A percentile compares a stretch with the other conserved stretches of the same genome.
phyloP scores from a whole-genome alignment of 2,888 invertebrate species.

The Thyatira batis region DNA sequence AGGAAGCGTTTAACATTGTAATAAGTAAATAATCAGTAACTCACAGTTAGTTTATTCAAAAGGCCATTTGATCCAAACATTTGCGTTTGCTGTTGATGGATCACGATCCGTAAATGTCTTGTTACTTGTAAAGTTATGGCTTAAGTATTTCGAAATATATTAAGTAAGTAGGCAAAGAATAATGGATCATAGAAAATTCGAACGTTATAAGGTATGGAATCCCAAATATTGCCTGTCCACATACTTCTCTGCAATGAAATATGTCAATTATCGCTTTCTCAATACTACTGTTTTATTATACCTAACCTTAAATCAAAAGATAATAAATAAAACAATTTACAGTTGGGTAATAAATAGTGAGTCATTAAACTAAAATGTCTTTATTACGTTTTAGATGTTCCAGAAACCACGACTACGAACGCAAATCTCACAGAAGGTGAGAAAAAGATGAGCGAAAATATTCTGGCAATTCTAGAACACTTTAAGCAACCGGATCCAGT shows the following conservation, averaged over 20 bases:
- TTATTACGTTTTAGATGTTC: constrained; percentile 25
- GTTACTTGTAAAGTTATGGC: no score
- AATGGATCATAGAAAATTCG: no score
- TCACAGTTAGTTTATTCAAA: background rate
- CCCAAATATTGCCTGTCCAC: no score
- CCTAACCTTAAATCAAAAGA: no score
- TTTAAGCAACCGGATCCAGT: constrained; percentile 91
- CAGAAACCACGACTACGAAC: constrained; percentile 29
- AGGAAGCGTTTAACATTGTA: background rate
- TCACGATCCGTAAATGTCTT: background rate
- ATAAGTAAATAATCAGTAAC: background rate
- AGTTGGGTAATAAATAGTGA: no score
- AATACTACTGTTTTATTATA: no score
- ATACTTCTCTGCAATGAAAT: no score
- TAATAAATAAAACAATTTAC: no score
- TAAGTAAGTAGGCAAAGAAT: no score
- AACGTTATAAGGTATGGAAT: no score
- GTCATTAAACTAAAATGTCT: background rate
- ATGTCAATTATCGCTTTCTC: no score
- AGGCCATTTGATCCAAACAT: background rate
- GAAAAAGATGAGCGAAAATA: constrained; percentile 87
- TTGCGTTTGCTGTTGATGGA: background rate
- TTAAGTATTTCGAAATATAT: no score
- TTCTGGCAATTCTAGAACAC: constrained; percentile 87
- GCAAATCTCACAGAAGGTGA: constrained; percentile 70